Percentiles rank a stretch among this genome's conserved stretches.
These are phyloP conservation scores for Microcebus griseorufus DNA, from an alignment of 2,113 vertebrate species.

Conservation along the genomic window DNA sequence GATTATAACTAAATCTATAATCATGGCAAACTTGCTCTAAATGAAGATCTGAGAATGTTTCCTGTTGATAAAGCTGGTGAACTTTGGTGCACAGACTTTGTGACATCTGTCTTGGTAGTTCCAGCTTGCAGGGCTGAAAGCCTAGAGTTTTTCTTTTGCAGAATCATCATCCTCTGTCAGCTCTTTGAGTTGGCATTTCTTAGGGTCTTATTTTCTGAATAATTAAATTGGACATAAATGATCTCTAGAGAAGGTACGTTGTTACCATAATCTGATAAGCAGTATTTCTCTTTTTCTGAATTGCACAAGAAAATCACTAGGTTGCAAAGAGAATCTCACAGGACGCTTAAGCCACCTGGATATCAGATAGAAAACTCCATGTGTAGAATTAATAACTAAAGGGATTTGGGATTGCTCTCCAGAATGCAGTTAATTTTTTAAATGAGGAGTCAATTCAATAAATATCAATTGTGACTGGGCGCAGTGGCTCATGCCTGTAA, in stretches of 20 bases:
- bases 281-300: constrained; percentile 8
- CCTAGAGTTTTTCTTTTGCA: background rate
- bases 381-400: constrained; percentile 37
- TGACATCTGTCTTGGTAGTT: background rate
- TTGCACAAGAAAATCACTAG: background rate
- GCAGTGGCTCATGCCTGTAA: too few relatives aligned
- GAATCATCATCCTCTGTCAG: background rate
- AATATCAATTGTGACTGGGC: background rate
- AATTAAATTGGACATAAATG: constrained; percentile 31
- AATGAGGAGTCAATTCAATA: constrained; percentile 29
- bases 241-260: constrained; percentile 6
- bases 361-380: background rate
- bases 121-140: background rate
- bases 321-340: background rate
- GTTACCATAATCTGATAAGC: constrained; percentile 14
- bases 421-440: constrained; percentile 41
- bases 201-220: constrained; percentile 39
- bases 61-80: background rate
- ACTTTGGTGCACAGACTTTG: background rate
- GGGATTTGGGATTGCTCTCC: background rate
- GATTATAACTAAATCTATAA: background rate
- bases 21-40: background rate
- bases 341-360: background rate
- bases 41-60: background rate
- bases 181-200: background rate